Evolutionary conservation across 2,797 vertebrate species (phyloP).

Genomic region (Ctenosaura bakeri): DNA sequence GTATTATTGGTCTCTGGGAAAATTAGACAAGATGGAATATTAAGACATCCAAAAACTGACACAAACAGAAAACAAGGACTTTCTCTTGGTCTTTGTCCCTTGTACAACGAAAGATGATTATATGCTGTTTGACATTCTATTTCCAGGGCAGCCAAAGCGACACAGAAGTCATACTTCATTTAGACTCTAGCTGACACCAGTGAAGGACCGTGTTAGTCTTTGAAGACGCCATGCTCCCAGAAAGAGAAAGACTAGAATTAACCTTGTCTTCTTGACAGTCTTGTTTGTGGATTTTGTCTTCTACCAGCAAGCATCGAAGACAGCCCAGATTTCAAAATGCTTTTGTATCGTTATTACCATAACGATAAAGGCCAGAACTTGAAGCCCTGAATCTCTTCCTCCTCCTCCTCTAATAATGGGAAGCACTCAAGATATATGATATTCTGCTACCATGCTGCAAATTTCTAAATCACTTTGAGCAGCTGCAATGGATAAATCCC

Average conservation of each 20-base stretch:
- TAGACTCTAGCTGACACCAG: slow-evolving; percentile 71
- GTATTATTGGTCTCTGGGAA: slow-evolving; percentile 78
- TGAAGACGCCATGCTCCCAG: slow-evolving; percentile 68
- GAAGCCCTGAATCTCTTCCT: no score
- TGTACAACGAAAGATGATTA: slow-evolving; percentile 77
- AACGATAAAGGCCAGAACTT: not conserved
- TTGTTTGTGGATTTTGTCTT: slow-evolving; percentile 70
- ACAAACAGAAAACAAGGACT: slow-evolving; percentile 79
- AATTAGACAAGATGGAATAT: slow-evolving; percentile 82
- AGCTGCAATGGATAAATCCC: not conserved
- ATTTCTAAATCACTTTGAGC: slow-evolving; percentile 23
- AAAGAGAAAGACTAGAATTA: slow-evolving; percentile 72
- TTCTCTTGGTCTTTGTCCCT: slow-evolving; percentile 71
- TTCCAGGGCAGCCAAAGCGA: slow-evolving; percentile 77
- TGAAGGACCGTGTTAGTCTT: slow-evolving; percentile 63
- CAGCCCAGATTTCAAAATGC: slow-evolving; percentile 33
- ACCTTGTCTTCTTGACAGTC: slow-evolving; percentile 70
- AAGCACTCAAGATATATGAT: not conserved
- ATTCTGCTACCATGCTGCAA: not conserved
- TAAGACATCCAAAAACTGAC: slow-evolving; percentile 82
- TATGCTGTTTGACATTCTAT: slow-evolving; percentile 78
- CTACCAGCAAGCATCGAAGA: slow-evolving; percentile 64
- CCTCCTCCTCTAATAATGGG: not conserved
- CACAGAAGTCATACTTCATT: slow-evolving; percentile 76
- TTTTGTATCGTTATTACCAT: not conserved